Evolutionary conservation across 2,797 vertebrate genomes (phyloP).

Genomic region (Myotis vivesi): DNA sequence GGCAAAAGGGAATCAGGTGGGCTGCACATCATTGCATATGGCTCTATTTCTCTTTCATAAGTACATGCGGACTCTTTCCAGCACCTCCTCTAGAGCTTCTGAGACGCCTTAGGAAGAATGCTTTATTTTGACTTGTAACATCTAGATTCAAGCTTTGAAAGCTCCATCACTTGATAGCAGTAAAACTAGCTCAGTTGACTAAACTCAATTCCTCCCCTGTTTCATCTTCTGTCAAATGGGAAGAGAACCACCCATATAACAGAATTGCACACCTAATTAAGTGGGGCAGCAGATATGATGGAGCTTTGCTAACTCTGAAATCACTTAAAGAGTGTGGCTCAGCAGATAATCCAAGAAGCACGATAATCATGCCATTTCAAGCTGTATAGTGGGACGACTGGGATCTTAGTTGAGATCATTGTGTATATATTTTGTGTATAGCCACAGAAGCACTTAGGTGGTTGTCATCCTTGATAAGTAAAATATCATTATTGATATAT

Average conservation of each 20-base stretch:
- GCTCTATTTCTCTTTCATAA: not conserved
- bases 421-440: not conserved
- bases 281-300: not conserved
- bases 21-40: not conserved
- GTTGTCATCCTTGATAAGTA: not conserved
- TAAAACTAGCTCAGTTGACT: not conserved
- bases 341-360: not conserved
- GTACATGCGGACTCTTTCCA: not conserved
- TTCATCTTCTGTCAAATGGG: not conserved
- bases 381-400: not conserved
- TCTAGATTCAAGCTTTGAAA: not conserved
- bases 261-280: not conserved
- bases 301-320: not conserved
- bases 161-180: not conserved
- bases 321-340: not conserved
- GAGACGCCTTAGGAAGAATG: not conserved
- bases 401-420: not conserved
- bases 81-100: not conserved
- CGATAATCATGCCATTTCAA: not conserved
- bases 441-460: not conserved
- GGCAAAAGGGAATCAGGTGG: not conserved
- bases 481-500: not conserved
- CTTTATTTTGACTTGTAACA: not conserved
- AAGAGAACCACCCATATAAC: not conserved
- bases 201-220: not conserved